Evolutionary conservation across 2,888 invertebrate species (phyloP), one percentile per base, ranked within the genome.

Genomic region (Junonia oenone): DNA sequence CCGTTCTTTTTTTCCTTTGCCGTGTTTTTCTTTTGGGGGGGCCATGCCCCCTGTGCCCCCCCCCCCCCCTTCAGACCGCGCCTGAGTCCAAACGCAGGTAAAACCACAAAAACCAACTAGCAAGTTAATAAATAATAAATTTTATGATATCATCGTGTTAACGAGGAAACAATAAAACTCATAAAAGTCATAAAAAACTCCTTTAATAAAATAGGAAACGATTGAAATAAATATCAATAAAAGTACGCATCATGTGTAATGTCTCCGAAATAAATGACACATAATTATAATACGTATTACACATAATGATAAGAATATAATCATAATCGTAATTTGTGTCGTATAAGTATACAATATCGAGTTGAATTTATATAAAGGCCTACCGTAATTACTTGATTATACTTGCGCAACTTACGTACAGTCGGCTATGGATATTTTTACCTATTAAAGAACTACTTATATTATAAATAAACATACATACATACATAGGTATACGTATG

Each of bases 371-470:
- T 72, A 74, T 56, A 60, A 57, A 77, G 76, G 76, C 74, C 71
- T 72, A 65, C 71, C 68, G 75, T 81, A 76, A 84, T 83, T 83
- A 82, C 75, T 70, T 65, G 72, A 84, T 82, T 77, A 78, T 78
- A 78, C 76, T 81, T 78, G 73, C 63, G 73, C 72, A 81, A 81
- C 66, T 63, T 31, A 35, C 40, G 75, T 77, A 84, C 72, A 64
- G 62, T 64, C 63, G 63, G 13, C n/a, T 27, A 6, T 1, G 8
- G 17, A 43, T 13, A 19, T 15, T 14, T n/a, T 11, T n/a, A n/a
- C n/a, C n/a, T n/a, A n/a, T n/a, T n/a, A n/a, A n/a, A n/a, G n/a
- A n/a, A n/a, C n/a, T n/a, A n/a, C n/a, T n/a, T n/a, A n/a, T n/a
- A n/a, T n/a, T n/a, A n/a, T n/a, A n/a, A n/a, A n/a, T n/a, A n/a